These are phyloP conservation scores for Pomatorhinus ruficollis DNA, from an alignment of 2,113 vertebrate genomes.

Conservation along the genomic window DNA sequence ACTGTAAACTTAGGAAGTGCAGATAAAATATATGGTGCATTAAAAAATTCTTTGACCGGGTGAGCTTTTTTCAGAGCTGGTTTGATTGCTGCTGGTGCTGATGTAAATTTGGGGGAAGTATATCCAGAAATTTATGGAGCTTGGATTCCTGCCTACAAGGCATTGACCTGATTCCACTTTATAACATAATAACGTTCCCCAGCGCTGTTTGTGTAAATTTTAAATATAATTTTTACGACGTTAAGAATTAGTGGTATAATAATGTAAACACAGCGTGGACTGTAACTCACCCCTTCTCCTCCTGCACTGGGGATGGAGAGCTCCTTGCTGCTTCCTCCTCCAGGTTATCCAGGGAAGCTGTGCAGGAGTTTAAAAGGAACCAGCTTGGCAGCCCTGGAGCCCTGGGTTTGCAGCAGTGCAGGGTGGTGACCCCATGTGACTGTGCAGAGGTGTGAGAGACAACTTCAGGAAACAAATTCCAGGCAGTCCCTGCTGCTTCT, in stretches of 20 bases:
- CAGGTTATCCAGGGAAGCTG: neutral
- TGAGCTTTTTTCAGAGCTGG: slow-evolving; percentile 56
- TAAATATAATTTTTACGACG: slow-evolving; percentile 49
- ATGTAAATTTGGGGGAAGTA: slow-evolving; percentile 69
- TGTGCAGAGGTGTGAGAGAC: neutral
- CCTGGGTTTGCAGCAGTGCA: neutral
- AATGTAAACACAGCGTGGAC: slow-evolving; percentile 43
- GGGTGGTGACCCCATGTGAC: neutral
- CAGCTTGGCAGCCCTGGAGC: neutral
- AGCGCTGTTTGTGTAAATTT: slow-evolving; percentile 15
- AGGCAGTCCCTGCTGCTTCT: neutral
- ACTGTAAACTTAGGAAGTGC: slow-evolving; percentile 73
- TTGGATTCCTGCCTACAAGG: slow-evolving; percentile 38
- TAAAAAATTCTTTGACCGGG: slow-evolving; percentile 69
- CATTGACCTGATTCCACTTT: slow-evolving; percentile 66
- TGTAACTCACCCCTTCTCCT: slow-evolving; percentile 64
- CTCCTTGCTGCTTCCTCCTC: neutral
- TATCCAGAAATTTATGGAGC: slow-evolving; percentile 62
- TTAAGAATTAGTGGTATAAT: slow-evolving; percentile 69
- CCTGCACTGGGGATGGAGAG: neutral
- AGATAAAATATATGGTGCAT: slow-evolving; percentile 78
- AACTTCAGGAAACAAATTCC: neutral
- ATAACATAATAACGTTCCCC: slow-evolving; percentile 52
- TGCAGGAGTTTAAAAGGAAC: neutral
- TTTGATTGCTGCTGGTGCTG: slow-evolving; percentile 57